A percentile compares a stretch with the other conserved stretches of the same genome.
phyloP scores from a whole-genome alignment of 2,888 invertebrate species.

The Chymomyza procnemis region DNA sequence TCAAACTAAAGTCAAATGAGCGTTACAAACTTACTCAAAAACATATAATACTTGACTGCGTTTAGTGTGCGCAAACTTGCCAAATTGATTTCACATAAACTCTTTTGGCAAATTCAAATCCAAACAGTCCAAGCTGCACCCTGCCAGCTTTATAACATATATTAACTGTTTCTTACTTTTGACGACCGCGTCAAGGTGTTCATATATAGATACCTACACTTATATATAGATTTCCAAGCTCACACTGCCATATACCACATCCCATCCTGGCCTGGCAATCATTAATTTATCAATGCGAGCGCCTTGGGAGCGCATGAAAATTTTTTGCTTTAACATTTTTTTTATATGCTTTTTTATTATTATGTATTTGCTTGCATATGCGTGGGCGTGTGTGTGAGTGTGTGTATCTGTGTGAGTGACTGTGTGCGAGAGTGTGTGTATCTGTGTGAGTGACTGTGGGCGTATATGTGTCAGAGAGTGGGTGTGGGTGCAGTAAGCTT shows the following conservation, averaged over 20 bases:
- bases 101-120: slow-evolving; percentile 8
- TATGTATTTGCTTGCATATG: slow-evolving; percentile 46
- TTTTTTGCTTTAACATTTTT: slow-evolving; percentile 44
- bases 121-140: slow-evolving; percentile 20
- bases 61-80: slow-evolving; percentile 8
- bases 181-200: neutral
- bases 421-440: slow-evolving; percentile 2
- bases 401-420: slow-evolving; percentile 14
- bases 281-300: slow-evolving; percentile 71
- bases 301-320: slow-evolving; percentile 66
- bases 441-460: neutral
- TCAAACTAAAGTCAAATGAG: too few species aligned
- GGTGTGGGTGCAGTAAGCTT: slow-evolving; percentile 27
- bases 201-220: neutral
- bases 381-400: neutral
- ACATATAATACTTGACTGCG: neutral
- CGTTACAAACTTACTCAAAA: neutral
- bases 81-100: slow-evolving; percentile 67
- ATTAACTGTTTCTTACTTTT: slow-evolving; percentile 19
- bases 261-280: slow-evolving; percentile 46
- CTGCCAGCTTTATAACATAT: slow-evolving; percentile 34
- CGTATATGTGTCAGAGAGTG: slow-evolving; percentile 11
- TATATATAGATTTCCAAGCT: neutral
- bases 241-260: neutral
- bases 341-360: slow-evolving; percentile 69